These are phyloP conservation scores for Pheosia tremula DNA, from an alignment of 2,888 invertebrate species.

Conservation along the genomic window DNA sequence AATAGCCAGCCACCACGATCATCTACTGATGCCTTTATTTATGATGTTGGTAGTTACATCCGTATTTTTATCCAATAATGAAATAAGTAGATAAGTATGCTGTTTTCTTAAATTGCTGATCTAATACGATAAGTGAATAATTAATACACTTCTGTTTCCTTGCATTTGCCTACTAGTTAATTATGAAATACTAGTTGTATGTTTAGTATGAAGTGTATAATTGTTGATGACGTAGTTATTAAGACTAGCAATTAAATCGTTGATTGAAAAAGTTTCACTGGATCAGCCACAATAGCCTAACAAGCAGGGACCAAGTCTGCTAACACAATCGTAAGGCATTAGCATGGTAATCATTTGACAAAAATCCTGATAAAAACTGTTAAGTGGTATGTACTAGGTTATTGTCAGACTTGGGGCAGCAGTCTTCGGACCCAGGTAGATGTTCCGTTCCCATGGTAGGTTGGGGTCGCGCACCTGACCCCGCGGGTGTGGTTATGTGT, in stretches of 20 bases:
- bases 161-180: conserved; percentile 4
- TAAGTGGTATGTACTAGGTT: no score
- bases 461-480: not conserved
- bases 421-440: not conserved
- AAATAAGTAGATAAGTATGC: not conserved
- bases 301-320: not conserved
- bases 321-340: no score
- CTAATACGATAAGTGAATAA: not conserved
- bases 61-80: not conserved
- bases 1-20: no score
- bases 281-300: not conserved
- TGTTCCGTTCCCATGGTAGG: conserved; percentile 2
- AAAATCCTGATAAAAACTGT: not conserved
- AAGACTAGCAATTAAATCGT: not conserved
- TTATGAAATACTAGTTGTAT: conserved; percentile 3
- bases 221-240: not conserved
- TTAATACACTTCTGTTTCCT: not conserved
- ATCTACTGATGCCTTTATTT: not conserved
- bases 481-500: conserved; percentile 1
- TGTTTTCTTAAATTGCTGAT: not conserved
- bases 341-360: no score
- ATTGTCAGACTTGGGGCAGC: no score
- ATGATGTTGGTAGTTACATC: not conserved
- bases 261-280: not conserved
- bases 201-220: not conserved